These are phyloP conservation scores for Cavia porcellus DNA, from an alignment of 2,113 vertebrate species.

Conservation along the genomic window DNA sequence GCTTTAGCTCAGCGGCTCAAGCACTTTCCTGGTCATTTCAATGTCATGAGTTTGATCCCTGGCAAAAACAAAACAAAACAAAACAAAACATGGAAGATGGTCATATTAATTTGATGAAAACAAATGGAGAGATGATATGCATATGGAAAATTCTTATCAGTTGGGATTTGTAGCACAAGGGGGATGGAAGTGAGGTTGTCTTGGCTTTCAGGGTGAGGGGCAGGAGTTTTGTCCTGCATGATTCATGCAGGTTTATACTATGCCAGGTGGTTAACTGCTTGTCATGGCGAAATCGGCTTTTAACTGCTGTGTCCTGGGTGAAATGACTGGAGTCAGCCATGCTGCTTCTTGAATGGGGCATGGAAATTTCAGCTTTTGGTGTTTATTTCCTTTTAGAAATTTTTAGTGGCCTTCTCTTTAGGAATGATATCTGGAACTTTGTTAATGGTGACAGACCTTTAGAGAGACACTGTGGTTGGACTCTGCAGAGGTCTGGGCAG, in stretches of 20 bases:
- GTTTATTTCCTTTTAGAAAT: background rate
- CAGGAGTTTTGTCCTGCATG: background rate
- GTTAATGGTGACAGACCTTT: too few relatives aligned
- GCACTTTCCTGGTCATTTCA: too few relatives aligned
- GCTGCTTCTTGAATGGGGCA: background rate
- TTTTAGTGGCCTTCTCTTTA: background rate
- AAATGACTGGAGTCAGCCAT: background rate
- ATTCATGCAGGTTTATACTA: background rate
- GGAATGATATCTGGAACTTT: background rate
- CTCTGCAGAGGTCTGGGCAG: background rate
- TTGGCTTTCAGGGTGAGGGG: background rate
- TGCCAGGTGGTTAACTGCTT: background rate
- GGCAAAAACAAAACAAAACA: too few relatives aligned
- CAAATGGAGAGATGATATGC: background rate
- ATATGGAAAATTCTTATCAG: background rate
- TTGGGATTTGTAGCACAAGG: background rate
- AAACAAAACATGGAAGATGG: background rate
- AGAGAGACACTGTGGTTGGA: background rate
- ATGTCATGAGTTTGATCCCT: too few relatives aligned
- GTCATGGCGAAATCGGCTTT: background rate
- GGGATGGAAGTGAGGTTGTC: background rate
- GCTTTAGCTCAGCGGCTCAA: too few relatives aligned
- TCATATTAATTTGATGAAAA: background rate
- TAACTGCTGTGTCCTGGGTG: too few relatives aligned
- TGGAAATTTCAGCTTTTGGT: background rate